Evolutionary conservation across 30 jellyfish, hydroid and myxozoan genomes (phyloP), one percentile per base, ranked within the genome.

Genomic region (Turritopsis dohrnii): DNA sequence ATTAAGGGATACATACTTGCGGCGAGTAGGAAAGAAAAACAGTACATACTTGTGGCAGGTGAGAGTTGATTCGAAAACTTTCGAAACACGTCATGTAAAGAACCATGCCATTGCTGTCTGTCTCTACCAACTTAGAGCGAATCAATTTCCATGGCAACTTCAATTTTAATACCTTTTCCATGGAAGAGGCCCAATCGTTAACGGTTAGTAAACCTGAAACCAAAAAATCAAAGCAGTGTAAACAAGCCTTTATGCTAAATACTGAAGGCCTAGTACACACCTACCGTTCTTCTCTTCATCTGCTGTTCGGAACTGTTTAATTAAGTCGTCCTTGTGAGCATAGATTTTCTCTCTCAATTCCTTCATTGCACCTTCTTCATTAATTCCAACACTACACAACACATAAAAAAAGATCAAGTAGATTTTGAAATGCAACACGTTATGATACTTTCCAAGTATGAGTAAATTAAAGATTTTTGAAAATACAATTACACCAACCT

Each of bases 121-220:
- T 21, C 28, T 81, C 92, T 21, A 76, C 96, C 22, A 88, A 87
- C 52, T 79, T 88, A 23, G 86, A 75, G 16, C 92, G 85, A 20
- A 88, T 75, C 26, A 84, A 25, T 8, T 88, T 71, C 96, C 96
- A 88, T 5, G 96, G 96, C 20, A 88, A 71, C 54, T 88, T 88
- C 53, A 88, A 71, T 26, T 77, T 54, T 29, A 88, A 52, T n/a
- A 88, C 89, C 1, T 41, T 54, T 60, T 84, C 92, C 96, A 88
- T 54, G 26, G 86, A 76, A 29, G 22, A 22, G 9, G 89, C 83
- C 96, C 96, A 88, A 1, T 83, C 92, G 53, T 60, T 52, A 7
- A 77, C 60, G n/a, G 73, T 83, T 13, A 88, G 54, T 60, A 84
- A 18, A 16, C 96, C 96, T 88, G 60, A 18, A 28, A 77, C 18